Percentiles rank a stretch among this genome's conserved stretches.
These are phyloP conservation scores for Sebastes baramenuke DNA, from an alignment of 2,797 vertebrate genomes.

Conservation along the genomic window DNA sequence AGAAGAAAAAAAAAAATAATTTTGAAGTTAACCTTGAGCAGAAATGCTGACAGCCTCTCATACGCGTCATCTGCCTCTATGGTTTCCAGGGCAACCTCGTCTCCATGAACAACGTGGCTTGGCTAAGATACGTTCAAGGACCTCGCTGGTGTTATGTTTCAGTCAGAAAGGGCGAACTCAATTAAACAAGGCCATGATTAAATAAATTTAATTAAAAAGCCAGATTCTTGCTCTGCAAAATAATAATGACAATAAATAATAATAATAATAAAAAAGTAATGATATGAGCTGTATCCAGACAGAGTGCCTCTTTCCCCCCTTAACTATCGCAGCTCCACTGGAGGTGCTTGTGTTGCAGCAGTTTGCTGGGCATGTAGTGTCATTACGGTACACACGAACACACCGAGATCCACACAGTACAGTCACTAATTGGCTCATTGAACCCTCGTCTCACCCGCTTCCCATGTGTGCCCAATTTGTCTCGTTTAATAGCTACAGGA, in stretches of 20 bases:
- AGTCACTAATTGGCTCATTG: constrained; percentile 66
- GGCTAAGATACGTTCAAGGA: constrained; percentile 34
- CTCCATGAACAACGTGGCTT: constrained; percentile 45
- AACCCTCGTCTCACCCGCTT: constrained; percentile 57
- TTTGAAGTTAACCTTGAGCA: constrained; percentile 53
- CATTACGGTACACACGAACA: constrained; percentile 24
- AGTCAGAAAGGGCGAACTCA: constrained; percentile 31
- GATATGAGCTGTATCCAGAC: constrained; percentile 31
- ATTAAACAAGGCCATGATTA: constrained; percentile 58
- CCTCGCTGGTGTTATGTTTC: constrained; percentile 24
- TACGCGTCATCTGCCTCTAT: constrained; percentile 25
- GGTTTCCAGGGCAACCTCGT: constrained; percentile 69
- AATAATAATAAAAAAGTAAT: background rate
- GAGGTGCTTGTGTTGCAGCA: constrained; percentile 28
- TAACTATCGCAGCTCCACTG: constrained; percentile 8
- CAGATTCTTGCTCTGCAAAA: constrained; percentile 25
- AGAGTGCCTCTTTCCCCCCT: background rate
- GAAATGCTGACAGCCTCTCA: constrained; percentile 38
- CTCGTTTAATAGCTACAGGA: constrained; percentile 71
- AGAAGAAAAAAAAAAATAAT: constrained; percentile 20
- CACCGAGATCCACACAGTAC: constrained; percentile 33
- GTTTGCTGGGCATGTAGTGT: constrained; percentile 23
- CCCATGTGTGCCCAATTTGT: constrained; percentile 67
- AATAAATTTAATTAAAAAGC: constrained; percentile 55
- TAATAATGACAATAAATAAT: background rate